These are phyloP conservation scores for Ammodytes marinus DNA, from an alignment of 2,113 vertebrate genomes.

Conservation along the genomic window DNA sequence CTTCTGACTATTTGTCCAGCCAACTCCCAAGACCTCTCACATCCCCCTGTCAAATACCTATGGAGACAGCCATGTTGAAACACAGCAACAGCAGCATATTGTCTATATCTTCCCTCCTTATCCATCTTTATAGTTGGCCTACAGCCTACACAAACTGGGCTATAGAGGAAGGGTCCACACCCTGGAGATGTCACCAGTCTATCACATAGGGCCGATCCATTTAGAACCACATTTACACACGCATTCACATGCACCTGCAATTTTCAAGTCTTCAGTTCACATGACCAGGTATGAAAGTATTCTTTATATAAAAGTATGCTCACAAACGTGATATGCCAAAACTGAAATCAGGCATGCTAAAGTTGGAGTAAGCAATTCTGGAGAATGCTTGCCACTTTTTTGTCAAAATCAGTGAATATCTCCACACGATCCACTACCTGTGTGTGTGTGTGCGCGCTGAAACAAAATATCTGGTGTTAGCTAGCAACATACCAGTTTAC, in stretches of 20 bases:
- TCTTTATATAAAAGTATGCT: background rate
- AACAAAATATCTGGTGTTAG: no score
- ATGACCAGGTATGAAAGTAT: no score
- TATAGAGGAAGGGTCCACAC: background rate
- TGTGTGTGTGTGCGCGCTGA: no score
- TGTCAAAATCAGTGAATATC: no score
- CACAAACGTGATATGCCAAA: background rate
- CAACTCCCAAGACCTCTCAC: constrained; percentile 25
- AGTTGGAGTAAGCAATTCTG: no score
- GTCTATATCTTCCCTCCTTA: background rate
- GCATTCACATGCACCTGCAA: background rate
- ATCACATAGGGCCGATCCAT: background rate
- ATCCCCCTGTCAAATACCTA: constrained; percentile 60
- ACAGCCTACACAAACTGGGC: background rate
- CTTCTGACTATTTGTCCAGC: constrained; percentile 44
- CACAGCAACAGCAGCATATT: background rate
- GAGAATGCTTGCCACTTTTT: no score
- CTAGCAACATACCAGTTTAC: no score
- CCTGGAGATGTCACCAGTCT: background rate
- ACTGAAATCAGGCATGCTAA: background rate
- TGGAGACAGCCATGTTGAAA: constrained; percentile 28
- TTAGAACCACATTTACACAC: background rate
- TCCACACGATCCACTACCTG: no score
- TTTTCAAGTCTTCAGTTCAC: no score
- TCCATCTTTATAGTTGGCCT: background rate